Conservation (phyloP, 2,113 vertebrate genomes). For the Coturnix japonica region DNA sequence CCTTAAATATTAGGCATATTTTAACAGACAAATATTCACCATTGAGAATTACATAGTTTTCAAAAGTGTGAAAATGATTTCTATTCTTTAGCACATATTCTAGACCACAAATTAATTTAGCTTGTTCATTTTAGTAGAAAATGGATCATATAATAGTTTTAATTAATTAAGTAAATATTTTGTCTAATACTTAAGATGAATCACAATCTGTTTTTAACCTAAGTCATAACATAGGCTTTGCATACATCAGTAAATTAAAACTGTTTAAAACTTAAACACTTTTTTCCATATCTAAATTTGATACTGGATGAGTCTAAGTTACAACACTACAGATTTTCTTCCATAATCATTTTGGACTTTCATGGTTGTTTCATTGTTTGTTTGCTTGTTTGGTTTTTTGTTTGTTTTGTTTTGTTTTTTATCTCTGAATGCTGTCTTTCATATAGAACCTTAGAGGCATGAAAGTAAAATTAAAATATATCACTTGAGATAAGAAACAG, state of each 20-base stretch:
- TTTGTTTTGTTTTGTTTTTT: neutral
- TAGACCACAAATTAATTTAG: neutral
- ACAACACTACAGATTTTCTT: neutral
- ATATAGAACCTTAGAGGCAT: slow-evolving; percentile 1
- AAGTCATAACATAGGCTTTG: neutral
- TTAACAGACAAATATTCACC: neutral
- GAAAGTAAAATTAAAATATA: slow-evolving; percentile 63
- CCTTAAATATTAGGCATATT: neutral
- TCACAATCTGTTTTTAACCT: neutral
- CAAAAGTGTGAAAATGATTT: neutral
- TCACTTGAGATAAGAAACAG: slow-evolving; percentile 61
- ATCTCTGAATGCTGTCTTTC: neutral
- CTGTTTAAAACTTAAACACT: neutral
- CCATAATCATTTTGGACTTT: neutral
- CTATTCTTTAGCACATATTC: neutral
- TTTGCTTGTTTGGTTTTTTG: neutral
- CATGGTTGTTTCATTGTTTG: neutral
- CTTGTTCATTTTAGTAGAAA: neutral
- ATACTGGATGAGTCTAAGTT: neutral
- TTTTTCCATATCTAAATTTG: neutral
- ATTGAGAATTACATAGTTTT: neutral
- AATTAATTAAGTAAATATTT: neutral
- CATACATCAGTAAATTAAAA: neutral
- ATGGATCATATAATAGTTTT: neutral
- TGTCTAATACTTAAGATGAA: neutral